A percentile compares a stretch with the other conserved stretches of the same genome.
Conservation (phyloP, 2,888 invertebrate species). For the Trichogramma dendrolimi region DNA sequence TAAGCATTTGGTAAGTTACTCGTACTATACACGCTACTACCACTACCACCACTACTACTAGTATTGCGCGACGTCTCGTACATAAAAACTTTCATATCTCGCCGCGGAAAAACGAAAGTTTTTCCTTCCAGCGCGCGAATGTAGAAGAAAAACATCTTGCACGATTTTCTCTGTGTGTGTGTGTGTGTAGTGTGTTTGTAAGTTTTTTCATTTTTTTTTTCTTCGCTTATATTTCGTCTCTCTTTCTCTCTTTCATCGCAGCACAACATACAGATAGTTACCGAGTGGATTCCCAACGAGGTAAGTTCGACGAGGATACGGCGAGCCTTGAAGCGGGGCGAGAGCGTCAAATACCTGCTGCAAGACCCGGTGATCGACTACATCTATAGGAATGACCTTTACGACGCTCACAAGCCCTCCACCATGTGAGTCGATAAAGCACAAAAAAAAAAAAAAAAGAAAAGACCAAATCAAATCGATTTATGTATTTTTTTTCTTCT, state of each 20-base stretch:
- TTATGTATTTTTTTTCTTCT: conserved; percentile 15
- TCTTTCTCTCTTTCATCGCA: conserved; percentile 43
- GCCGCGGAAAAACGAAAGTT: no score
- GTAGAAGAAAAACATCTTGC: no score
- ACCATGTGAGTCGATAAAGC: conserved; percentile 21
- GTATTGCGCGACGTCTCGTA: no score
- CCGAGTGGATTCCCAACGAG: conserved; percentile 92
- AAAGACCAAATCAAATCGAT: background rate
- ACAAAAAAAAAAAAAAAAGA: background rate
- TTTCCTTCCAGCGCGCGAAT: no score
- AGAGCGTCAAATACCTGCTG: conserved; percentile 81
- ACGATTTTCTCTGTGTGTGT: no score
- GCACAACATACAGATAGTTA: conserved; percentile 83
- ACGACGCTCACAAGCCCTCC: conserved; percentile 52
- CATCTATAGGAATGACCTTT: conserved; percentile 68
- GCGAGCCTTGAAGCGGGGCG: conserved; percentile 69
- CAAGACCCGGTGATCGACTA: conserved; percentile 81
- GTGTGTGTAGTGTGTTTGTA: no score
- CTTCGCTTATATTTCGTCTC: background rate
- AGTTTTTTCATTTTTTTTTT: background rate
- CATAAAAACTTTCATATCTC: no score
- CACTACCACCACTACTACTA: no score
- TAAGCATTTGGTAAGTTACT: conserved; percentile 69
- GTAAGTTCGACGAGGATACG: conserved; percentile 90
- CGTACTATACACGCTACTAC: no score